Evolutionary conservation across 2,888 invertebrate genomes (phyloP).

Genomic region (Chironomus tentans): DNA sequence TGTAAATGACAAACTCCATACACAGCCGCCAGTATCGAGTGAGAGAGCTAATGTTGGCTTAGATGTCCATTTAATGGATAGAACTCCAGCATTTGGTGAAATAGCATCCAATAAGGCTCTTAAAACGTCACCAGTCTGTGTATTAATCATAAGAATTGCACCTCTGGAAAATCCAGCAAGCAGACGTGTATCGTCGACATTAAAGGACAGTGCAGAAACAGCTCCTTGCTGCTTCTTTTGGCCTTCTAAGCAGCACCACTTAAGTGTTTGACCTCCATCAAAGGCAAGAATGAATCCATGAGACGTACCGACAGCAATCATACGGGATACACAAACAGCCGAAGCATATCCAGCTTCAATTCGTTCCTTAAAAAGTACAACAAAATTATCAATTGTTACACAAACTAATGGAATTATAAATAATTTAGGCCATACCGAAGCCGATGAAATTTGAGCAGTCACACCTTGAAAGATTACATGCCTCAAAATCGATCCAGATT

Average conservation of each 20-base stretch:
- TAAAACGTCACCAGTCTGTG: slow-evolving; percentile 65
- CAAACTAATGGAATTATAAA: slow-evolving; percentile 8
- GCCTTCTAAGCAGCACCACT: slow-evolving; percentile 72
- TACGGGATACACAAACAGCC: slow-evolving; percentile 67
- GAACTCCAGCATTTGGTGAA: slow-evolving; percentile 71
- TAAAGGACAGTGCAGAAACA: slow-evolving; percentile 75
- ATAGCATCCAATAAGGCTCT: slow-evolving; percentile 70
- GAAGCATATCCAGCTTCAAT: slow-evolving; percentile 85
- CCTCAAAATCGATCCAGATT: slow-evolving; percentile 57
- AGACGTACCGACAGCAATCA: slow-evolving; percentile 87
- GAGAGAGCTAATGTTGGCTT: slow-evolving; percentile 65
- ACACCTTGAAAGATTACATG: slow-evolving; percentile 79
- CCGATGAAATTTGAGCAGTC: slow-evolving; percentile 78
- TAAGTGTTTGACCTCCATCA: slow-evolving; percentile 74
- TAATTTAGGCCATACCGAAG: slow-evolving; percentile 53
- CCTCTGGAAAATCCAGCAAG: slow-evolving; percentile 72
- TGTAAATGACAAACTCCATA: slow-evolving; percentile 86
- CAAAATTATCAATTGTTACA: too few relatives aligned
- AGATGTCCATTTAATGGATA: slow-evolving; percentile 60
- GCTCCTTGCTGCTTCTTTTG: slow-evolving; percentile 51
- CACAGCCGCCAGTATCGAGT: slow-evolving; percentile 91
- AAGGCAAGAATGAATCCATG: slow-evolving; percentile 85
- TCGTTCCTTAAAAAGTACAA: slow-evolving; percentile 55
- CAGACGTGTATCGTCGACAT: slow-evolving; percentile 75
- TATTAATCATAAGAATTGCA: slow-evolving; percentile 84